Base-by-base conservation (phyloP, 2,888 invertebrate species). In the Hirtodrosophila duncani region DNA sequence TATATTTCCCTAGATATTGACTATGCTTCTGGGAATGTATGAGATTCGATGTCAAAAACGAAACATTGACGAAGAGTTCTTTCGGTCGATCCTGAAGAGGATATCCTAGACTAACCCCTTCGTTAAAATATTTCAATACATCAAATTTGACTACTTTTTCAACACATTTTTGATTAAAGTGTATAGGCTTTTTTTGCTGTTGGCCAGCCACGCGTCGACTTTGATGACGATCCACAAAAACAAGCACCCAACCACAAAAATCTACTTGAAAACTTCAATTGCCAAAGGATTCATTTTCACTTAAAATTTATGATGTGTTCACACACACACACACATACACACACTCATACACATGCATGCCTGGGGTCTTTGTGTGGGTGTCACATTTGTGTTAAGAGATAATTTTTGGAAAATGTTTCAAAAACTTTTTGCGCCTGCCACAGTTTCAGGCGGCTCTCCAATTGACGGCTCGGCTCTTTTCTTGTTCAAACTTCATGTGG, bases 201-300 rank as follows among this genome's bases (percentile, higher is more conserved):
- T 31, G 16, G 20, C 33, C 20, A 17, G n/a, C n/a, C n/a, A n/a
- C n/a, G n/a, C n/a, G n/a, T 29, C 49, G 48, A 57, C 66, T 29
- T 49, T 72, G 72, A 75, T 67, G 80, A 79, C 77, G 72, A 79
- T 72, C 71, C 70, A 37, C 57, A 63, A 49, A 52, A 55, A n/a
- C n/a, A n/a, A n/a, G n/a, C n/a, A n/a, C n/a, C n/a, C n/a, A n/a
- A n/a, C n/a, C n/a, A n/a, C n/a, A n/a, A 49, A 71, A 71, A 71
- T 77, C 72, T 67, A 41, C 63, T 49, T 48, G 65, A 68, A 72
- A 77, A 75, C 81, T 78, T 75, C 81, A 82, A 80, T 81, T 78
- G 79, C 75, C 80, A 75, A 75, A 81, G 81, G 81, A 82, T 82
- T 81, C 79, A 72, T 81, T 81, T 81, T 70, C 67, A 67, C 82